Evolutionary conservation across 2,888 invertebrate genomes (phyloP).

Genomic region (Tuberolachnus salignus): DNA sequence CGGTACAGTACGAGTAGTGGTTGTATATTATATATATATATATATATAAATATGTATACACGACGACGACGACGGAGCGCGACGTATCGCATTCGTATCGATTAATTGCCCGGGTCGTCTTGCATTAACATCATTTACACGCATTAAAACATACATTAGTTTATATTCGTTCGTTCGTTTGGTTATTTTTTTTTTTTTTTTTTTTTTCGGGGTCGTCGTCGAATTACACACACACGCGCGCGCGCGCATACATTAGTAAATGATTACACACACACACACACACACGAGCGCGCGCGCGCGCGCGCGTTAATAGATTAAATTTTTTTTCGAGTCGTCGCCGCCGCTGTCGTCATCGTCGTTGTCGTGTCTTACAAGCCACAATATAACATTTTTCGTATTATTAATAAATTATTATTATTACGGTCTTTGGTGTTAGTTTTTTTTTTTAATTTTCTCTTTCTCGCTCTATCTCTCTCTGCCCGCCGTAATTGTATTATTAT

Average conservation of each 20-base stretch:
- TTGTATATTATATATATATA: neutral
- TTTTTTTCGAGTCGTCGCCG: constrained; percentile 17
- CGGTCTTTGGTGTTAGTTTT: too few species aligned
- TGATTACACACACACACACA: neutral
- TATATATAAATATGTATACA: neutral
- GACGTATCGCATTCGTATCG: constrained; percentile 47
- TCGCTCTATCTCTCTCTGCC: neutral
- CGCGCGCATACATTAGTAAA: constrained; percentile 9
- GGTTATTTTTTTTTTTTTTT: too few species aligned
- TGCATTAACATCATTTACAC: constrained; percentile 45
- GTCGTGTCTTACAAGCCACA: neutral
- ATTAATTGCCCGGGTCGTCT: constrained; percentile 51
- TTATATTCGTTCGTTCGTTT: constrained; percentile 6
- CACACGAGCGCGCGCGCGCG: neutral
- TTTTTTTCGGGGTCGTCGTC: constrained; percentile 35
- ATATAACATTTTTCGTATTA: neutral
- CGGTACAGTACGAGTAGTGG: neutral
- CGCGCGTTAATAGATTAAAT: constrained; percentile 15
- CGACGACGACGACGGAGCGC: neutral
- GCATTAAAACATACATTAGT: constrained; percentile 49
- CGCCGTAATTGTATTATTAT: neutral
- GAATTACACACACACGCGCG: constrained; percentile 14
- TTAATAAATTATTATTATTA: too few species aligned
- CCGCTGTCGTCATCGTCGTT: neutral
- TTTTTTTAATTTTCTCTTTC: neutral